Conservation (phyloP, 2,113 vertebrate genomes). For the Aphelocoma coerulescens region DNA sequence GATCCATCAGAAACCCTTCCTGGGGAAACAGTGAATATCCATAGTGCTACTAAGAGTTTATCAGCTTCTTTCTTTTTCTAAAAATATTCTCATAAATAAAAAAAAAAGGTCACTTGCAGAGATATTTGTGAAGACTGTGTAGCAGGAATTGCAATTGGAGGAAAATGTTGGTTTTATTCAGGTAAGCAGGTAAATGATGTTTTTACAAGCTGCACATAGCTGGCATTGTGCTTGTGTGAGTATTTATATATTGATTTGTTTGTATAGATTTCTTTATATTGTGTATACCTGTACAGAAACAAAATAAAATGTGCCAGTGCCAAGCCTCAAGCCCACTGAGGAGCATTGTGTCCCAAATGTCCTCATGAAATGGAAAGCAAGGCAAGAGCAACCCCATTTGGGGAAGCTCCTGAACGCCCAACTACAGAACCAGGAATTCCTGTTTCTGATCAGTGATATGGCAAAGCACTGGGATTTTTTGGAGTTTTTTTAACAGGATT, state of each 20-base stretch:
- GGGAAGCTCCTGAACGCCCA: neutral
- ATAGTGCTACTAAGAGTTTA: neutral
- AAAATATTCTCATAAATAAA: neutral
- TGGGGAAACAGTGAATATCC: neutral
- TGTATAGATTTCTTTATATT: neutral
- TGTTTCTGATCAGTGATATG: neutral
- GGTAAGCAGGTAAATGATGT: neutral
- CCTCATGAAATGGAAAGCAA: neutral
- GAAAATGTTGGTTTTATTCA: neutral
- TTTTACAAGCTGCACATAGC: neutral
- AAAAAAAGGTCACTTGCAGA: neutral
- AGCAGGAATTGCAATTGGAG: neutral
- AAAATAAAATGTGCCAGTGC: neutral
- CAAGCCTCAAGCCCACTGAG: neutral
- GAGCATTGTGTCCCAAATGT: neutral
- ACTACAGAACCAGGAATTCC: neutral
- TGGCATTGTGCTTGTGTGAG: neutral
- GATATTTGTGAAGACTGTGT: neutral
- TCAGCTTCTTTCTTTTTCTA: neutral
- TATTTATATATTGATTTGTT: neutral
- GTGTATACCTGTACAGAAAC: neutral
- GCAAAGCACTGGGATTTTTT: neutral
- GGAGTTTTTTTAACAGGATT: neutral
- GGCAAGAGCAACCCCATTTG: neutral
- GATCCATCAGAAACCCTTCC: neutral